Evolutionary conservation across 2,797 vertebrate species (phyloP).

Genomic region (Xerus rutilus): DNA sequence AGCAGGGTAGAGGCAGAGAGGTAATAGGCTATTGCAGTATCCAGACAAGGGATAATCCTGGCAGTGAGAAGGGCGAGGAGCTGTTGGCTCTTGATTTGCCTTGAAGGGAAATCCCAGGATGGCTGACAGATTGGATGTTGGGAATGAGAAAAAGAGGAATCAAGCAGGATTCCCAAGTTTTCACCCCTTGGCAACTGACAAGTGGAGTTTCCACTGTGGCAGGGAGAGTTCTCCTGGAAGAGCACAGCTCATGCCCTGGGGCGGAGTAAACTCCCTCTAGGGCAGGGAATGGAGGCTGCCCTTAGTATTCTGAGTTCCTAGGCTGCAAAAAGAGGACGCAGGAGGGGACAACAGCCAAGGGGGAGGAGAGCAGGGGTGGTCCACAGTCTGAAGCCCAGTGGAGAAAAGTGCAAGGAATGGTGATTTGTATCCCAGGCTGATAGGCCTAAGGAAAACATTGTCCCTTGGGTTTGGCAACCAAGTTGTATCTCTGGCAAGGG

Average conservation of each 20-base stretch:
- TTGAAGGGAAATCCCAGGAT: not conserved
- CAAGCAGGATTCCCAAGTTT: not conserved
- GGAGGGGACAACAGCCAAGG: not conserved
- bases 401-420: not conserved
- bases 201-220: too few relatives aligned
- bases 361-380: not conserved
- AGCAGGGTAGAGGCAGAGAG: not conserved
- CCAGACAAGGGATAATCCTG: not conserved
- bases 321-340: not conserved
- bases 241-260: not conserved
- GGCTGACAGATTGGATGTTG: not conserved
- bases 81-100: not conserved
- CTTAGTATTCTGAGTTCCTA: rapidly evolving
- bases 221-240: too few relatives aligned
- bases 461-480: not conserved
- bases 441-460: not conserved
- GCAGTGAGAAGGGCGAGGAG: not conserved
- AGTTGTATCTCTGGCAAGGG: not conserved
- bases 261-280: not conserved
- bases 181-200: not conserved
- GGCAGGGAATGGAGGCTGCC: not conserved
- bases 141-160: not conserved
- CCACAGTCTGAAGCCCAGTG: not conserved
- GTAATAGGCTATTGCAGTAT: not conserved
- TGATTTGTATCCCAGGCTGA: not conserved